Evolutionary conservation across 1,140 invertebrate species (phyloP), one percentile per base, ranked within the genome.

Genomic region (Nomia melanderi): DNA sequence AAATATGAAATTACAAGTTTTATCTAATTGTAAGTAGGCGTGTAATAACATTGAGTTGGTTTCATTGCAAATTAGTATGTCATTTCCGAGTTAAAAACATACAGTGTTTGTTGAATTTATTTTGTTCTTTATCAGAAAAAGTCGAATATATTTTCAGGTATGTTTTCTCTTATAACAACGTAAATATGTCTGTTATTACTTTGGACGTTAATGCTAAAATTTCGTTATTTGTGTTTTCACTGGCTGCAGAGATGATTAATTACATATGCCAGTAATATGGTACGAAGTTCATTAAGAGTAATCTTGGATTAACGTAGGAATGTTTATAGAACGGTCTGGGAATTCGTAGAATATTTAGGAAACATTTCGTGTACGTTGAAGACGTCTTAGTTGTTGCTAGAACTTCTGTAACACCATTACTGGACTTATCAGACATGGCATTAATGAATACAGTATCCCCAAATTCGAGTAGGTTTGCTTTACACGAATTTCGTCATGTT

Each of bases 11-110:
- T 87, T 85, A 78, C 78, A 83, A 65, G 71, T 74, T 73, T 82
- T 87, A 87, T 87, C 83, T n/a, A n/a, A n/a, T n/a, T n/a, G n/a
- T 90, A 88, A 78, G 65, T 87, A 78, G 85, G 80, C 82, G 80
- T 84, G 85, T 88, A 88, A 85, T 88, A 89, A 89, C 81, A 82
- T 87, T 84, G 86, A 85, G 65, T 82, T 53, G 64, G 29, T 72
- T 23, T 50, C 31, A 27, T 29, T 31, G 25, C 57, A 41, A 53
- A 41, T 47, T 41, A 78, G 82, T 62, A 77, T 71, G 67, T 70
- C 76, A 33, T 81, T 67, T 82, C 81, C 74, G 60, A 75, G 63
- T 73, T 31, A 53, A 23, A 62, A 44, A 14, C 3, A 36, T 44
- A 17, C 4, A 8, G 1, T 1, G 8, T 14, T 17, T 2, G 36